Evolutionary conservation across 2,797 vertebrate genomes (phyloP), one percentile per base, ranked within the genome.

Genomic region (Sandelia bainsii): DNA sequence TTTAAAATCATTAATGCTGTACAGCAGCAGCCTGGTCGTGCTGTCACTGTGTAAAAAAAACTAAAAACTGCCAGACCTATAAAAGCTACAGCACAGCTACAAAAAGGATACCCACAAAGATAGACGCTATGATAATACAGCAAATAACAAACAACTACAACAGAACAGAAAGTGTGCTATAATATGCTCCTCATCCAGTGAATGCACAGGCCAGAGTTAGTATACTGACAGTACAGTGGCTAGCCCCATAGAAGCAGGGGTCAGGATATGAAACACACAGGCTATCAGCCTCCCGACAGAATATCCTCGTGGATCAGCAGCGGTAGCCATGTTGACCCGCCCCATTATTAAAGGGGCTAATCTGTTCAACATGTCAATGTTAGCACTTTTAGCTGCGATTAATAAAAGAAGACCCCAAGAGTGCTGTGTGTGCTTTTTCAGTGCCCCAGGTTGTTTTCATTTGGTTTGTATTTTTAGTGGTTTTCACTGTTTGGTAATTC

Each of bases 311-410:
- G 85, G 93, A 94, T 91, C 90, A 92, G 82, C 87, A 84, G 88
- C 62, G 64, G 88, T 74, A 91, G 93, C 89, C 92, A 94, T 87
- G 93, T 94, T 94, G 94, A 94, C 93, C 94, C 86, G 77, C 91
- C 90, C 88, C 59, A 89, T 94, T 95, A 95, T 95, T 94, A 95
- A 94, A 94, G 88, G 94, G 91, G 92, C 92, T 94, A 96, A 96
- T 95, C 95, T 94, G 95, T 96, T 96, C 95, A 96, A 96, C 95
- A 95, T 96, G 96, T 95, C 95, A 95, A 95, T 96, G 96, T 95
- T 96, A 97, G 96, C 96, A 96, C 94, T 96, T 97, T 96, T 96
- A 95, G 93, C 95, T 91, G 92, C 93, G 94, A 96, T 97, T 96
- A 97, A 97, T 97, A 97, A 97, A 96, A 94, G 92, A 93, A 93